Conservation (phyloP, 2,113 vertebrate genomes). For the Percopsis transmontana region DNA sequence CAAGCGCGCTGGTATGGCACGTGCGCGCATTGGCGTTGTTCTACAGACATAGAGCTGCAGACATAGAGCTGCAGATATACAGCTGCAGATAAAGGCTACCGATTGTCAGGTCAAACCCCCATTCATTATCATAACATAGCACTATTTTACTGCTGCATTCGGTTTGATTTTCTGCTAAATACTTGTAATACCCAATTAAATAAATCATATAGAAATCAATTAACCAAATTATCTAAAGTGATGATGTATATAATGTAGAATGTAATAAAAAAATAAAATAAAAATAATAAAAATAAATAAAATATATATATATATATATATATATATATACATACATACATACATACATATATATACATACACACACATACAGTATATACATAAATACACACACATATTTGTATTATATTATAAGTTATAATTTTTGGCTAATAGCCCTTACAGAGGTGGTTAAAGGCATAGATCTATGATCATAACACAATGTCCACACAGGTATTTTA, state of each 20-base stretch:
- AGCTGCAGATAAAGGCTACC: background rate
- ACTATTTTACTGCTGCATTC: conserved; percentile 24
- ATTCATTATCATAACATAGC: conserved; percentile 16
- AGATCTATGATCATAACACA: no score
- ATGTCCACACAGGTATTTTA: no score
- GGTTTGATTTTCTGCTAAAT: conserved; percentile 15
- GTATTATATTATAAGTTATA: no score
- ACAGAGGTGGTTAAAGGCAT: no score
- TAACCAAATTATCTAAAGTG: background rate
- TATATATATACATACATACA: background rate
- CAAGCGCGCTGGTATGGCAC: conserved; percentile 22
- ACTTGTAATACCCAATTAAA: background rate
- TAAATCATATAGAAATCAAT: background rate
- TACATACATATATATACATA: background rate
- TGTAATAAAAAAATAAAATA: background rate
- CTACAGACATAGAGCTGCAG: background rate
- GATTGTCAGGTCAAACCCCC: conserved; percentile 46
- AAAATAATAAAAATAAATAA: no score
- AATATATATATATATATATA: no score
- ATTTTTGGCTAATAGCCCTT: no score
- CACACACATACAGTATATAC: no score
- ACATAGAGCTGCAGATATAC: conserved; percentile 3
- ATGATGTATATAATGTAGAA: background rate
- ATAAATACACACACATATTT: no score
- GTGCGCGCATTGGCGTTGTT: no score